These are phyloP conservation scores for Tachystola acroxantha DNA, from an alignment of 2,888 invertebrate genomes.

Conservation along the genomic window DNA sequence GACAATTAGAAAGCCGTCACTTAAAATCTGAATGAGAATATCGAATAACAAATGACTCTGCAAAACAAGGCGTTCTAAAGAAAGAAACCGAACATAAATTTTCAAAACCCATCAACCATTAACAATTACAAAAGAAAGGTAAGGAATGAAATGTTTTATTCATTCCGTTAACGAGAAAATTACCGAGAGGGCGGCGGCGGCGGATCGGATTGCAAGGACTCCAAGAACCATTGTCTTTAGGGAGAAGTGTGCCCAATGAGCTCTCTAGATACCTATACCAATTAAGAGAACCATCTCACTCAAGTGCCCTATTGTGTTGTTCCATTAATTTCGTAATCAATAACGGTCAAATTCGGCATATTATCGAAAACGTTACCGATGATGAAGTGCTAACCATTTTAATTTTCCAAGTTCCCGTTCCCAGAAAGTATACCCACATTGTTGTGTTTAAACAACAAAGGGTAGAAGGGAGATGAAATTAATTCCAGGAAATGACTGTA, in stretches of 20 bases:
- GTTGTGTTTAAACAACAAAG: conserved; percentile 5
- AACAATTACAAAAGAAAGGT: conserved; percentile 76
- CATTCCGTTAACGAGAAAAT: conserved; percentile 77
- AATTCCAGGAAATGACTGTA: conserved; percentile 16
- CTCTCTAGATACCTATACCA: conserved; percentile 60
- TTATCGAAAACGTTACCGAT: too few species aligned
- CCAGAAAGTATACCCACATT: not conserved
- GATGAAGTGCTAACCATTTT: not conserved
- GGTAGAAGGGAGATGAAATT: conserved; percentile 12
- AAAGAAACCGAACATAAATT: conserved; percentile 63
- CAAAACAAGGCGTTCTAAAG: conserved; percentile 38
- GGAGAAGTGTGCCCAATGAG: conserved; percentile 67
- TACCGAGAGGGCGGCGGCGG: conserved; percentile 65
- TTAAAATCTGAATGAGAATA: conserved; percentile 33
- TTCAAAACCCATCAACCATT: conserved; percentile 73
- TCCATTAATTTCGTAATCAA: conserved; percentile 23
- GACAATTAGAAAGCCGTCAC: conserved; percentile 31
- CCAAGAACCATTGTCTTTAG: conserved; percentile 67
- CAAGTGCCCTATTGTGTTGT: conserved; percentile 38
- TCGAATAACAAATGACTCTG: conserved; percentile 48
- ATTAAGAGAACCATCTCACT: conserved; percentile 57
- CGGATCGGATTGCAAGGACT: conserved; percentile 73
- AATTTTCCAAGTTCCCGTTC: not conserved
- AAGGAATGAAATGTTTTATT: conserved; percentile 78
- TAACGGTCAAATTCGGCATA: conserved; percentile 12